A percentile compares a stretch with the other conserved stretches of the same genome.
These are phyloP conservation scores for Hipparchia sbordonii DNA, from an alignment of 2,888 invertebrate species.

Conservation along the genomic window DNA sequence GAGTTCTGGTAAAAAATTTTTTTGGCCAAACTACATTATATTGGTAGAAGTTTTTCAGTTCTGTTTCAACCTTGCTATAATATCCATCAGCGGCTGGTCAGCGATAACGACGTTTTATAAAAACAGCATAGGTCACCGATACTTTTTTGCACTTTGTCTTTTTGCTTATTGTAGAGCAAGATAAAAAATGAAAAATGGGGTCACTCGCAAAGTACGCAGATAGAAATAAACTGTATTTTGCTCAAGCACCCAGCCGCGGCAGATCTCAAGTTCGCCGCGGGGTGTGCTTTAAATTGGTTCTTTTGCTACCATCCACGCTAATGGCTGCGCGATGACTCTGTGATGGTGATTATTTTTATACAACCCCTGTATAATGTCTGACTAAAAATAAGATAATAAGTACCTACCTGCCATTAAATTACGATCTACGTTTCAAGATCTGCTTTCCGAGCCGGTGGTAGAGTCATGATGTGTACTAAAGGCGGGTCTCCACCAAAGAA, in stretches of 20 bases:
- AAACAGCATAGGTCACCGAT: background rate
- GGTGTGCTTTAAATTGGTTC: constrained; percentile 47
- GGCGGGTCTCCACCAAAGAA: no score
- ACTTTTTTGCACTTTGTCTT: background rate
- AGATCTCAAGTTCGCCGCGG: constrained; percentile 28
- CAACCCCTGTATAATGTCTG: background rate
- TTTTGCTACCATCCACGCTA: constrained; percentile 31
- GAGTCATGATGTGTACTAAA: no score
- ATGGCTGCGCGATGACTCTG: constrained; percentile 23
- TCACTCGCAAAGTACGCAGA: constrained; percentile 7
- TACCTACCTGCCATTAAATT: no score
- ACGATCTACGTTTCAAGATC: no score
- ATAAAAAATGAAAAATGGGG: constrained; percentile 10
- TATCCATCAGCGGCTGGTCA: no score
- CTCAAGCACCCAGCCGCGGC: constrained; percentile 29
- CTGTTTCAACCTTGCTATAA: no score
- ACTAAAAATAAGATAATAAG: no score
- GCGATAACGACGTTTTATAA: no score
- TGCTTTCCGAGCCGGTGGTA: no score
- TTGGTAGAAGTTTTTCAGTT: background rate
- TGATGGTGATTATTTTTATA: no score
- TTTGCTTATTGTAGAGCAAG: background rate
- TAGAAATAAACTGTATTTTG: constrained; percentile 31
- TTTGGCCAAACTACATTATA: no score
- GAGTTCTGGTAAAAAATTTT: no score